These are phyloP conservation scores for Ametastegia equiseti DNA, from an alignment of 2,888 invertebrate species.

Conservation along the genomic window DNA sequence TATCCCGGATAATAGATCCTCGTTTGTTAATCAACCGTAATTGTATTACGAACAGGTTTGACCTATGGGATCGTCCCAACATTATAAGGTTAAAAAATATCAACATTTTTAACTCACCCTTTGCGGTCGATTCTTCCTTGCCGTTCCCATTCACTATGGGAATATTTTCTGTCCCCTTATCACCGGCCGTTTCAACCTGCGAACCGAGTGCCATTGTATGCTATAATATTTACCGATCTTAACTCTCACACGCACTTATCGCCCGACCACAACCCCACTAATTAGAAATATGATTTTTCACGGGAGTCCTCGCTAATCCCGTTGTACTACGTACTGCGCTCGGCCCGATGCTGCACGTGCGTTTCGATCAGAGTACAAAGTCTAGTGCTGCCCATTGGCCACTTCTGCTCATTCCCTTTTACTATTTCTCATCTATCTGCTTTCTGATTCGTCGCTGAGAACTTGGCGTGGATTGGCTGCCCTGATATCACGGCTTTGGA, in stretches of 20 bases:
- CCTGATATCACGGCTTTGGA: neutral
- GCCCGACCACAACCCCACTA: slow-evolving; percentile 13
- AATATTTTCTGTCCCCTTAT: slow-evolving; percentile 70
- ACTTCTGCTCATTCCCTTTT: slow-evolving; percentile 18
- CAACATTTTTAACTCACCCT: slow-evolving; percentile 57
- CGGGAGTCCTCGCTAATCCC: neutral
- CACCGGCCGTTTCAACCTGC: slow-evolving; percentile 72
- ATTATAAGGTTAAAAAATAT: neutral
- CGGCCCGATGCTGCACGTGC: slow-evolving; percentile 62
- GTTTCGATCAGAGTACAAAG: slow-evolving; percentile 67
- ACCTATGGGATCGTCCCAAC: neutral
- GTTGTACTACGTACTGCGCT: slow-evolving; percentile 17
- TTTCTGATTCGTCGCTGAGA: neutral
- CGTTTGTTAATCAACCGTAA: neutral
- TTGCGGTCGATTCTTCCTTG: slow-evolving; percentile 56
- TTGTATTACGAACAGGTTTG: neutral
- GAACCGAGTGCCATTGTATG: slow-evolving; percentile 74
- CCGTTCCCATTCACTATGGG: slow-evolving; percentile 67
- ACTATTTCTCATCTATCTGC: neutral
- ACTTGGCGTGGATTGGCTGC: neutral
- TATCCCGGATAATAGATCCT: neutral
- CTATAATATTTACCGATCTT: slow-evolving; percentile 33
- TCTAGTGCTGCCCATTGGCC: slow-evolving; percentile 52
- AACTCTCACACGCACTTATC: slow-evolving; percentile 27
- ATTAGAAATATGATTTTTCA: neutral